Conservation (phyloP, 2,888 invertebrate species). For the Hypsopygia costalis region DNA sequence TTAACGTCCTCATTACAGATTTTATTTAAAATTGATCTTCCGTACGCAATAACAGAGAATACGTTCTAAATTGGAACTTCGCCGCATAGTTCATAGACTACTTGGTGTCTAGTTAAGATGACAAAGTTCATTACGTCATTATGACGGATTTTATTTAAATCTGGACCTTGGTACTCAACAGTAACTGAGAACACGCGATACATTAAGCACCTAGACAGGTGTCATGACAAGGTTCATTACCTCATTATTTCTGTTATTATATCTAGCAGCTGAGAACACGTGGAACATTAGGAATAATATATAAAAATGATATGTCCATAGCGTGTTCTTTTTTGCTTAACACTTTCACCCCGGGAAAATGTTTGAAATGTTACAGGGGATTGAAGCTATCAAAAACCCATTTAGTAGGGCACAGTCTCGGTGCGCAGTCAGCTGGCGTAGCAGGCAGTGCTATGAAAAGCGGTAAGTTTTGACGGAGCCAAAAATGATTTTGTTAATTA, state of each 20-base stretch:
- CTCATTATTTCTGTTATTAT: background rate
- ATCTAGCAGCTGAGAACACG: no score
- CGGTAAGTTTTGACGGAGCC: no score
- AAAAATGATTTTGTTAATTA: no score
- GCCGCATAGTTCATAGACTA: constrained; percentile 81
- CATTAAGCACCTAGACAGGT: no score
- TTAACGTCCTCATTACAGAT: constrained; percentile 81
- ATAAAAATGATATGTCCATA: no score
- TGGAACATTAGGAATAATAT: no score
- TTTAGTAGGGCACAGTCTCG: constrained; percentile 82
- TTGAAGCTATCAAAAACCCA: constrained; percentile 78
- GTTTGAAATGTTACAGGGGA: constrained; percentile 48
- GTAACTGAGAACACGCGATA: no score
- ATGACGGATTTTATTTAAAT: no score
- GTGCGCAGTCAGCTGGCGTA: constrained; percentile 83
- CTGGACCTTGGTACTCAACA: no score
- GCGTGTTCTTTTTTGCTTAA: no score
- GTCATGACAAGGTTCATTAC: background rate
- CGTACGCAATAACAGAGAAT: constrained; percentile 82
- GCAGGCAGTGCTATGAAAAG: constrained; percentile 77
- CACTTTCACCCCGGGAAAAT: no score
- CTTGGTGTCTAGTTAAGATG: constrained; percentile 68
- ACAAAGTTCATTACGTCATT: no score
- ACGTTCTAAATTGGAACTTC: constrained; percentile 80
- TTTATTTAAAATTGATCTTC: constrained; percentile 81